Base-by-base conservation (phyloP, 2,797 vertebrate species). In the Chrysocyon brachyurus region DNA sequence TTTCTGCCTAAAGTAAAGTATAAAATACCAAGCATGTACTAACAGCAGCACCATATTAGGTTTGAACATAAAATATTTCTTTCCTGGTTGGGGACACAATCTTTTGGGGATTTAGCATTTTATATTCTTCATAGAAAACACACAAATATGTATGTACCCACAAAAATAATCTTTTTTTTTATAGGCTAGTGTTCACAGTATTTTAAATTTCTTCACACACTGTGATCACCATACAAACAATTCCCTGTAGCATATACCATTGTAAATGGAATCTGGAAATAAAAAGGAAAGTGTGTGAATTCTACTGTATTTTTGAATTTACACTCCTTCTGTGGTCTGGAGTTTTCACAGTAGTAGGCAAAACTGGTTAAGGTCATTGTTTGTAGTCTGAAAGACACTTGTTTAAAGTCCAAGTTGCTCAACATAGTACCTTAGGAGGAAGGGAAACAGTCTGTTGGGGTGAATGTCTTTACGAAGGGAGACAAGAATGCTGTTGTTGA, bases 251-350 rank as follows among this genome's bases (percentile, higher is more conserved):
- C 31, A 19, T 92, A 61, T 40, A 90, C 21, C 57, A 61, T 52
- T 96, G 77, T 93, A 95, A 97, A 96, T 96, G 85, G 92, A 97
- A 97, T 96, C 72, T 77, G 72, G 56, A 79, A 87, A 77, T 64
- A 91, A 73, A 81, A 90, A 79, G 24, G 22, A 9, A 33, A 54
- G 64, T 87, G 46, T 79, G 73, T 90, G 92, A 94, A 95, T 94
- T 95, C 95, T 90, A 31, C 77, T 94, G 90, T 84, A n/a, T 66
- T 96, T 96, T 87, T 97, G n/a, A 97, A 95, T 97, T 95, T 95
- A 72, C 64, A 95, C 85, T 90, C 56, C 64, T 92, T 84, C 81
- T 78, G 75, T 90, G 94, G 17, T 72, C 81, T 91, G 64, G 87
- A 86, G 57, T 87, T 86, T 87, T 96, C 85, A 95, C 66, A 73